Conservation (phyloP, 2,113 vertebrate species). For the Xiphophorus maculatus region DNA sequence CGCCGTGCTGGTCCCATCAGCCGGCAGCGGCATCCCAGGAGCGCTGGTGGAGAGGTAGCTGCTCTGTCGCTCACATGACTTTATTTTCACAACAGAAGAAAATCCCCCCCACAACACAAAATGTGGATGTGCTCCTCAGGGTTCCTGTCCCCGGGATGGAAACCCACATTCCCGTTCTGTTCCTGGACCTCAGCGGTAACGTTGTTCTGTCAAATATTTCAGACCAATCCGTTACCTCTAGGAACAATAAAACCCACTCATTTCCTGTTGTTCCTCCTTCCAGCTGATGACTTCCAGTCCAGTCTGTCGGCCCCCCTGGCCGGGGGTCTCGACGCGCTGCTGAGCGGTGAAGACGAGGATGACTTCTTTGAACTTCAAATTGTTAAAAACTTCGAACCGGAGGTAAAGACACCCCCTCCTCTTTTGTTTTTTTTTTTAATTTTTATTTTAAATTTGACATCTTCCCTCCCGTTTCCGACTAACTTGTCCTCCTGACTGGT, state of each 20-base stretch:
- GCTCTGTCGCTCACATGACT: too few relatives aligned
- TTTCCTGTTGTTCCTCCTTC: constrained; percentile 8
- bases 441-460: too few relatives aligned
- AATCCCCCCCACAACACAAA: too few relatives aligned
- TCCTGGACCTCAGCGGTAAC: constrained; percentile 92
- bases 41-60: constrained; percentile 90
- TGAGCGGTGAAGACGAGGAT: constrained; percentile 88
- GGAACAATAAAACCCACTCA: neutral
- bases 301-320: constrained; percentile 70
- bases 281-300: constrained; percentile 82
- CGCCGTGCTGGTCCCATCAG: constrained; percentile 91
- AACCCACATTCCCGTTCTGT: constrained; percentile 94
- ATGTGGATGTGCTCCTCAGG: constrained; percentile 75
- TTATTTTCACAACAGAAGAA: too few relatives aligned
- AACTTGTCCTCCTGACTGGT: neutral
- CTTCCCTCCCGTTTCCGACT: neutral
- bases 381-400: constrained; percentile 69
- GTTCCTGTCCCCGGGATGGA: constrained; percentile 94
- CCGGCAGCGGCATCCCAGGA: constrained; percentile 94
- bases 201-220: neutral
- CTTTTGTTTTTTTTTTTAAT: too few relatives aligned
- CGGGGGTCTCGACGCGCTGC: constrained; percentile 87
- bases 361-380: constrained; percentile 89
- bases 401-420: constrained; percentile 73
- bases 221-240: neutral